phyloP scores from a whole-genome alignment of 2,113 vertebrate species.

The Oreamnos americanus region DNA sequence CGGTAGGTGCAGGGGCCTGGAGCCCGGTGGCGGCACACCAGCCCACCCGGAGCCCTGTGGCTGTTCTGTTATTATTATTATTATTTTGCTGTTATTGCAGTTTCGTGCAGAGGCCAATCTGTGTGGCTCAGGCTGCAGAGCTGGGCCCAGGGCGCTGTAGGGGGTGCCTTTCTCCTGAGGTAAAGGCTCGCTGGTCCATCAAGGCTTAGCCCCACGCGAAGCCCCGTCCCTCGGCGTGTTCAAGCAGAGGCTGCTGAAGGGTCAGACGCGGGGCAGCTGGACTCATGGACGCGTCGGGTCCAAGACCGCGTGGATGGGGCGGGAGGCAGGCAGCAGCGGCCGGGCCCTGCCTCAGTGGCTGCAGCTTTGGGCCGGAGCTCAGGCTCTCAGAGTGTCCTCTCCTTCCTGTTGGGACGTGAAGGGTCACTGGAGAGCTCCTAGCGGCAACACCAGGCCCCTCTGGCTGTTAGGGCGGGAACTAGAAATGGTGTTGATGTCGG shows the following conservation, averaged over 20 bases:
- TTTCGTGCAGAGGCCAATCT: not conserved
- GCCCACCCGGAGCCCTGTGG: accelerated
- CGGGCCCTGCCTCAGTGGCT: not conserved
- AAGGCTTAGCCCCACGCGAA: not conserved
- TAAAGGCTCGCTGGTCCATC: not conserved
- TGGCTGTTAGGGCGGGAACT: not conserved
- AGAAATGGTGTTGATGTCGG: not conserved
- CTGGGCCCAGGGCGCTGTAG: not conserved
- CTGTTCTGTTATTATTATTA: not conserved
- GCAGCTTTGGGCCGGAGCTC: not conserved
- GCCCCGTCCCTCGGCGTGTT: accelerated
- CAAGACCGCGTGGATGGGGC: not conserved
- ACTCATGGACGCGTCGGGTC: not conserved
- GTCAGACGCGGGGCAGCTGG: not conserved
- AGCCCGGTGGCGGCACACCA: not conserved
- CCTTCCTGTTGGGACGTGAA: too few relatives aligned
- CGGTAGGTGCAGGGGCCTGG: not conserved
- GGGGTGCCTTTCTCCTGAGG: not conserved
- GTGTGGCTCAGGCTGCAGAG: not conserved
- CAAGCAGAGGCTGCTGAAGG: not conserved
- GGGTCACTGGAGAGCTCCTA: not conserved
- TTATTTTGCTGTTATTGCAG: not conserved
- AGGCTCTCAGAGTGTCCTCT: not conserved
- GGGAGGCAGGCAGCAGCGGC: not conserved
- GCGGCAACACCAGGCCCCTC: not conserved